Evolutionary conservation across 2,888 invertebrate genomes (phyloP).

Genomic region (Troides aeacus): DNA sequence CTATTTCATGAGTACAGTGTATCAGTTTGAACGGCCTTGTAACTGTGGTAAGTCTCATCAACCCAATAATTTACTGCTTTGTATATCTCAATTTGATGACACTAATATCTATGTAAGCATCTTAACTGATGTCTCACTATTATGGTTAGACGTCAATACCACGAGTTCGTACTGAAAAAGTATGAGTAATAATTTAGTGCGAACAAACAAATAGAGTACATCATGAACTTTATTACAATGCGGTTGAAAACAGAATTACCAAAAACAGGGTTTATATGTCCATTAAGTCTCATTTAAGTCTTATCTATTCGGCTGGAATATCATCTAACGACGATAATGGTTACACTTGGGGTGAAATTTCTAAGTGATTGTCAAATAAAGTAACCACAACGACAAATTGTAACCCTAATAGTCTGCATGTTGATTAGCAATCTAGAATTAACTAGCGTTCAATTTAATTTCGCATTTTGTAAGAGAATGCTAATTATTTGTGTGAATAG

Average conservation of each 20-base stretch:
- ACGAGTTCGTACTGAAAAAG: too few species aligned
- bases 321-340: background rate
- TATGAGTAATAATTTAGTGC: too few species aligned
- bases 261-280: background rate
- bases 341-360: background rate
- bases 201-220: background rate
- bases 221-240: background rate
- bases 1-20: too few species aligned
- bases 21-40: too few species aligned
- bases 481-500: background rate
- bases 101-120: too few species aligned
- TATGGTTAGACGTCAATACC: too few species aligned
- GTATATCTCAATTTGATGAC: too few species aligned
- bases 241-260: background rate
- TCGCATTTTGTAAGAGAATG: background rate
- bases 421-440: background rate
- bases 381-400: slow-evolving; percentile 1
- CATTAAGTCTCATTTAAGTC: background rate
- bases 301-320: background rate
- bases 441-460: background rate
- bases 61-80: too few species aligned
- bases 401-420: background rate
- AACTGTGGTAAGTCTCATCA: too few species aligned
- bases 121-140: too few species aligned
- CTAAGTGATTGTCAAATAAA: background rate